Conservation (phyloP, 2,888 invertebrate species). For the Synanthedon myopaeformis region DNA sequence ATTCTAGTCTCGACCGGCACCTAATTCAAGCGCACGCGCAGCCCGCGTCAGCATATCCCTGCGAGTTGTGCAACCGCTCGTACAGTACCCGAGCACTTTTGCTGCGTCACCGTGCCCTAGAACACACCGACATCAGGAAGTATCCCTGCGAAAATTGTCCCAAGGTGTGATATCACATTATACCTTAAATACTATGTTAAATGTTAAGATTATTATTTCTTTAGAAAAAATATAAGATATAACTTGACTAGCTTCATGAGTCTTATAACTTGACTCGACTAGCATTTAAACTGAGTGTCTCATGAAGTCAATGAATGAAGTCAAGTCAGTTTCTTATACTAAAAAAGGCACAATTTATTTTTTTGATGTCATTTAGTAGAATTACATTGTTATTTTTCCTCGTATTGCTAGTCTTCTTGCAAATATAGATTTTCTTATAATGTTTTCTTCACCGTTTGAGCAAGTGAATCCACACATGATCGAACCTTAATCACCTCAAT, state of each 20-base stretch:
- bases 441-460: too few relatives aligned
- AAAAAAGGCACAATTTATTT: not conserved
- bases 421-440: too few relatives aligned
- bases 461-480: too few relatives aligned
- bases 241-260: too few relatives aligned
- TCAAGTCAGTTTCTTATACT: constrained; percentile 3
- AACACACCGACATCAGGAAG: constrained; percentile 84
- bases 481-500: too few relatives aligned
- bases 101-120: constrained; percentile 83
- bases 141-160: constrained; percentile 95
- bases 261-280: too few relatives aligned
- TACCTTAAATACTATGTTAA: not conserved
- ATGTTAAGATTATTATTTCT: not conserved
- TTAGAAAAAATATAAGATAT: not conserved
- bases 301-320: not conserved
- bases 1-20: constrained; percentile 86
- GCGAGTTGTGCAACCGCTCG: constrained; percentile 85
- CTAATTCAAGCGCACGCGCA: constrained; percentile 83
- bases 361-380: constrained; percentile 2
- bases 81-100: constrained; percentile 86
- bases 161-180: constrained; percentile 70
- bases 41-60: constrained; percentile 81
- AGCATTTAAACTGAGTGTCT: too few relatives aligned
- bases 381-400: too few relatives aligned
- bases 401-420: too few relatives aligned